Base-by-base conservation (phyloP, 2,113 vertebrate genomes). In the Cheilinus undulatus region DNA sequence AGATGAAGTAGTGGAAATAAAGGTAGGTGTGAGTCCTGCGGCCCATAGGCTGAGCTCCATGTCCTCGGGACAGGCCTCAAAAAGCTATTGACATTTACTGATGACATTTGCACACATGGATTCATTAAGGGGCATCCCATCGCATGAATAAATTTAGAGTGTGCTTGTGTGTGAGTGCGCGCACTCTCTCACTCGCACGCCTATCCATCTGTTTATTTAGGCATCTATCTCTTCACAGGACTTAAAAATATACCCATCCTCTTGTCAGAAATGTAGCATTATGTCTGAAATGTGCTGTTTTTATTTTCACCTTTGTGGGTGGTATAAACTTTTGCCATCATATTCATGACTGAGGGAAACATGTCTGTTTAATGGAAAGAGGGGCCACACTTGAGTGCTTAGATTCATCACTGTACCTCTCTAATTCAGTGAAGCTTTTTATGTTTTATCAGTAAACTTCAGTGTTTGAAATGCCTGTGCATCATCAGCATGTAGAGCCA, bases 81-180 rank as follows among this genome's bases (percentile, higher is more conserved):
- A 91, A 89, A 81, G 84, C 82, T 82, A 84, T 88, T 90, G 90
- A 90, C 91, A 89, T 92, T 92, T 91, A 82, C 73, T 79, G 76
- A 76, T 92, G 83, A 86, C 85, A 89, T 91, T 91, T 91, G 84
- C 74, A 84, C 83, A 85, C 87, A 80, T 67, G 73, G 66, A 80
- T 74, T 87, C 54, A 82, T 85, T 84, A 73, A 61, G 83, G 75
- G 80, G 65, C 82, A 61, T 76, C 79, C 80, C 65, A 52, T 52
- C 26, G 62, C 76, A 88, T 86, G 82, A 76, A 80, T 85, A 88
- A 91, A 88, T 27, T 22, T 10, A 1, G 9, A 80, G 69, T 52
- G 40, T 52, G 28, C 24, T 56, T 38, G 45, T 73, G 54, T 75
- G 51, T 64, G 56, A 28, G 70, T 17, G 49, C 9, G 12, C n/a